Percentiles rank a stretch among this genome's conserved stretches.
Conservation (phyloP, 2,113 vertebrate genomes). For the Passerina amoena region DNA sequence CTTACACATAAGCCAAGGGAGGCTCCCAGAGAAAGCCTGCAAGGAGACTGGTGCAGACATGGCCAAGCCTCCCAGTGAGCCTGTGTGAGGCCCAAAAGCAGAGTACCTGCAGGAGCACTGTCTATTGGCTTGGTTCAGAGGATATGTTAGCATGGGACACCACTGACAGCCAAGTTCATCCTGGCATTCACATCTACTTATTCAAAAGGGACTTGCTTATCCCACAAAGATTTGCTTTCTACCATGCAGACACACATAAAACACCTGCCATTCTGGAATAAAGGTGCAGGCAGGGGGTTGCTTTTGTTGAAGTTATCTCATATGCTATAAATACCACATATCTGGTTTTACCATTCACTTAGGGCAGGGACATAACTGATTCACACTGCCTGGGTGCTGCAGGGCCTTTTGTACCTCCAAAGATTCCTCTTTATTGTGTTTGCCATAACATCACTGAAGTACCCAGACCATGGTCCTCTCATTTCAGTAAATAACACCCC, state of each 20-base stretch:
- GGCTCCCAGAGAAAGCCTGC: not conserved
- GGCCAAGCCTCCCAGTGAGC: not conserved
- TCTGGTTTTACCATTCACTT: not conserved
- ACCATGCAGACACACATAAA: rapidly evolving
- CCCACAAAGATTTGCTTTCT: not conserved
- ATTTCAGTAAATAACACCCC: not conserved
- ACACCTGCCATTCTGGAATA: not conserved
- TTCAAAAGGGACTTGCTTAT: not conserved
- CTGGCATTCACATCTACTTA: not conserved
- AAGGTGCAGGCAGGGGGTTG: not conserved
- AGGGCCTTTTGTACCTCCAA: not conserved
- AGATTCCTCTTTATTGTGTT: not conserved
- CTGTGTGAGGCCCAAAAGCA: not conserved
- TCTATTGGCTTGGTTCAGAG: not conserved
- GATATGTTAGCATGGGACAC: not conserved
- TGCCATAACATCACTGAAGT: not conserved
- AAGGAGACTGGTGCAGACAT: not conserved
- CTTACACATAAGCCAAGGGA: not conserved
- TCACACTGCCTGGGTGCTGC: not conserved
- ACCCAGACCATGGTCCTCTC: not conserved
- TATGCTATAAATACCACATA: not conserved
- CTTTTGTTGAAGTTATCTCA: not conserved
- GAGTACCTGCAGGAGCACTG: not conserved
- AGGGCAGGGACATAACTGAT: not conserved
- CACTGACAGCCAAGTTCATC: not conserved